These are phyloP conservation scores for Yponomeuta sedellus DNA, from an alignment of 2,888 invertebrate genomes.

Conservation along the genomic window DNA sequence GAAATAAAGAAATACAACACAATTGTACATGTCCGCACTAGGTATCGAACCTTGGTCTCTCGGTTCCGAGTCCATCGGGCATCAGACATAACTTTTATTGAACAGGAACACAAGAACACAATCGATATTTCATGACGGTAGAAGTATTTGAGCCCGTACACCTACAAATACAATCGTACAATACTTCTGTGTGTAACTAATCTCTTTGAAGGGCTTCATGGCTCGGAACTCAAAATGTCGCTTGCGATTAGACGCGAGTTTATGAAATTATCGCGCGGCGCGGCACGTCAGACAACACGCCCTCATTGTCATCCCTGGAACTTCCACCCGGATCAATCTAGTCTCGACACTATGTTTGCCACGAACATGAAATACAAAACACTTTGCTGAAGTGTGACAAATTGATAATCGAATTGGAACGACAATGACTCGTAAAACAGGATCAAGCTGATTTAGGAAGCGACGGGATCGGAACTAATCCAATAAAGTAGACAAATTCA, in stretches of 20 bases:
- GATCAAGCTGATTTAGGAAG: not conserved
- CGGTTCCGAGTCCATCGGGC: no score
- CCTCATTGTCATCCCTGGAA: not conserved
- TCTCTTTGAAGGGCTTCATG: not conserved
- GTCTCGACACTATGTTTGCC: not conserved
- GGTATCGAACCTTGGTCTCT: no score
- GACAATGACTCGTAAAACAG: not conserved
- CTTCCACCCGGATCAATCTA: not conserved
- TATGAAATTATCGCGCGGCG: not conserved
- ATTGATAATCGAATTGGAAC: no score
- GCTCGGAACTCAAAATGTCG: not conserved
- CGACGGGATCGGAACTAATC: constrained; percentile 26
- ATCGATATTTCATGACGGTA: no score
- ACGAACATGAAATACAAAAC: not conserved
- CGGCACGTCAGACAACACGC: not conserved
- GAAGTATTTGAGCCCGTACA: no score
- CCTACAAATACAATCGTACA: no score
- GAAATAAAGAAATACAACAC: no score
- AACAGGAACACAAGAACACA: no score
- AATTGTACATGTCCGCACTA: no score
- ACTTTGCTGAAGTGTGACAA: not conserved
- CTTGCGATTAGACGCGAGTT: not conserved
- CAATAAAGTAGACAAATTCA: constrained; percentile 42
- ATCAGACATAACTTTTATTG: no score
- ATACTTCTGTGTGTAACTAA: not conserved